Percentiles rank a stretch among this genome's conserved stretches.
Evolutionary conservation across 2,888 invertebrate species (phyloP).

Genomic region (Eueremaeus valkanovi): DNA sequence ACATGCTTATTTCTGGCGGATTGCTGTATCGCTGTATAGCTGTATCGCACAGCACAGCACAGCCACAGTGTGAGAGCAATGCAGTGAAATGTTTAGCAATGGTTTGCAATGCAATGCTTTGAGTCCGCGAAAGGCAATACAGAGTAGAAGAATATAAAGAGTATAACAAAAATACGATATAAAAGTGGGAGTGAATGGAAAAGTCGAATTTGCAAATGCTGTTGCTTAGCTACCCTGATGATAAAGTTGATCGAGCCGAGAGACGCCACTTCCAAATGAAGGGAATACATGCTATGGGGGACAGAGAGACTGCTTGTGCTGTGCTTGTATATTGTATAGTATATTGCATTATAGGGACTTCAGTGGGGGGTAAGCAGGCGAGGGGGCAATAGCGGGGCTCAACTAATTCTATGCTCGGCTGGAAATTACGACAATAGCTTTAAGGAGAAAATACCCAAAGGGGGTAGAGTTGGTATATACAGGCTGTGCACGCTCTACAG

Average conservation of each 20-base stretch:
- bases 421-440: constrained; percentile 10
- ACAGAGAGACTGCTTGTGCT: neutral
- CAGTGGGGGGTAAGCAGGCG: neutral
- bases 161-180: neutral
- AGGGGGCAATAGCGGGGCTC: neutral
- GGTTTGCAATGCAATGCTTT: neutral
- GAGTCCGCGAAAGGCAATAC: neutral
- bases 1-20: no score
- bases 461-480: neutral
- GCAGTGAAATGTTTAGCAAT: neutral
- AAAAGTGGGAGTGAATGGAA: constrained; percentile 7
- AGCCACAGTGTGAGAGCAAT: neutral
- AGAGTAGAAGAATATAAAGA: neutral
- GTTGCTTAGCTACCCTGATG: constrained; percentile 1
- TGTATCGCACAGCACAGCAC: neutral
- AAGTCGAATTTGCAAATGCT: neutral
- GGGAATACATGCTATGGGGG: constrained; percentile 3
- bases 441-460: constrained; percentile 3
- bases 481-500: neutral
- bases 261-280: neutral
- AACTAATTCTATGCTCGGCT: constrained; percentile 1
- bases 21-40: no score
- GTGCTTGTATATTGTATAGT: no score
- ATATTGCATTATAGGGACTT: neutral
- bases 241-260: neutral